phyloP scores from a whole-genome alignment of 2,113 vertebrate species.

The Maccullochella peelii region DNA sequence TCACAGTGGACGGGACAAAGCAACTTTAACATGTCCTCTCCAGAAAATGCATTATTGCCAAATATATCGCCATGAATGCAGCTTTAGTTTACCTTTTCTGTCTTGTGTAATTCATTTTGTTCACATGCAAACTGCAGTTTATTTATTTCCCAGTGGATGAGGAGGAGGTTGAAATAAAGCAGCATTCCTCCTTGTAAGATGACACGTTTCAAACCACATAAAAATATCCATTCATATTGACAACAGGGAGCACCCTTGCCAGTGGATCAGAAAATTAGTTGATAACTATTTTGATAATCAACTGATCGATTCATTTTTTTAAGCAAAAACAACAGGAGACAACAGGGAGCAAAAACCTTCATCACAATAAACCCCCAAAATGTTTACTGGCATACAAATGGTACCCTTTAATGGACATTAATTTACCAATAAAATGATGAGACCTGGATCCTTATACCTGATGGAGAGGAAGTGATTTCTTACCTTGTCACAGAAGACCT shows the following conservation, averaged over 20 bases:
- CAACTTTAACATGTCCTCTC: neutral
- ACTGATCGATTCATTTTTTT: no score
- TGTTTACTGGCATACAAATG: neutral
- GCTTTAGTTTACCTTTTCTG: no score
- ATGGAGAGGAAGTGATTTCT: neutral
- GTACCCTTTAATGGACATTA: neutral
- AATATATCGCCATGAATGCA: no score
- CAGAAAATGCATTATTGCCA: no score
- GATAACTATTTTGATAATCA: no score
- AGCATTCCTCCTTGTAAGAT: neutral
- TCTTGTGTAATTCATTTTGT: no score
- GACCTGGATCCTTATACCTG: neutral
- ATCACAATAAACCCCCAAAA: neutral
- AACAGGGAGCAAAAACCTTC: neutral
- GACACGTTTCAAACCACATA: neutral
- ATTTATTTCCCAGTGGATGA: no score
- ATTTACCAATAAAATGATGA: neutral
- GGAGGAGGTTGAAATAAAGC: neutral
- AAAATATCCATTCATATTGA: neutral
- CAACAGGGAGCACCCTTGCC: no score
- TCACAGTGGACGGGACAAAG: neutral
- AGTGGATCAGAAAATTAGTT: no score
- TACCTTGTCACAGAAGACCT: slow-evolving; percentile 99
- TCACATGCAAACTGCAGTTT: no score
- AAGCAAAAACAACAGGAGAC: neutral